These are phyloP conservation scores for Diplazon laetatorius DNA, from an alignment of 2,888 invertebrate genomes.

Conservation along the genomic window DNA sequence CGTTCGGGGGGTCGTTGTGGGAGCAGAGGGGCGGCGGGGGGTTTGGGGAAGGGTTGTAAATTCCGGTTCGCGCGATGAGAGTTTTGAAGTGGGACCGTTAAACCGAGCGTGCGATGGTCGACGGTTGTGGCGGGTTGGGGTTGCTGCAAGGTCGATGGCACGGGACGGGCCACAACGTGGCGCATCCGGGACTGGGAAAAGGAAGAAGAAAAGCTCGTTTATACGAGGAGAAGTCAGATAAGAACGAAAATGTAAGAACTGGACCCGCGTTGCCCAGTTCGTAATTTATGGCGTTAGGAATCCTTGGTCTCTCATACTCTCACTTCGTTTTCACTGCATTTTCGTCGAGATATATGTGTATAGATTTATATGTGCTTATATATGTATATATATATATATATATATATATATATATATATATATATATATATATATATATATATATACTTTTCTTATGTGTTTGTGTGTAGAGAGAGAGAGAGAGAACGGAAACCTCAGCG, in stretches of 20 bases:
- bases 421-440: neutral
- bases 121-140: conserved; percentile 6
- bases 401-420: neutral
- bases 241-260: conserved; percentile 63
- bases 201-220: conserved; percentile 53
- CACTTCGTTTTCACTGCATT: conserved; percentile 36
- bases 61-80: conserved; percentile 53
- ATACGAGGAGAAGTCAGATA: conserved; percentile 59
- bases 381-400: conserved; percentile 6
- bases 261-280: conserved; percentile 55
- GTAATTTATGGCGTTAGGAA: conserved; percentile 60
- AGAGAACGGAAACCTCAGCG: conserved; percentile 47
- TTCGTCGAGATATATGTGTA: conserved; percentile 7
- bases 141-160: no score
- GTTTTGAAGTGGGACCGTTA: conserved; percentile 62
- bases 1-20: conserved; percentile 26
- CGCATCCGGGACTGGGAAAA: conserved; percentile 6
- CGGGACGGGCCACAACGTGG: conserved; percentile 12
- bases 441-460: no score
- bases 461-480: no score
- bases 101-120: conserved; percentile 47
- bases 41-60: no score
- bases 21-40: no score
- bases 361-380: neutral
- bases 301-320: conserved; percentile 30